Base-by-base conservation (phyloP, 92 coral and sea anemone species). In the Siderastrea radians region DNA sequence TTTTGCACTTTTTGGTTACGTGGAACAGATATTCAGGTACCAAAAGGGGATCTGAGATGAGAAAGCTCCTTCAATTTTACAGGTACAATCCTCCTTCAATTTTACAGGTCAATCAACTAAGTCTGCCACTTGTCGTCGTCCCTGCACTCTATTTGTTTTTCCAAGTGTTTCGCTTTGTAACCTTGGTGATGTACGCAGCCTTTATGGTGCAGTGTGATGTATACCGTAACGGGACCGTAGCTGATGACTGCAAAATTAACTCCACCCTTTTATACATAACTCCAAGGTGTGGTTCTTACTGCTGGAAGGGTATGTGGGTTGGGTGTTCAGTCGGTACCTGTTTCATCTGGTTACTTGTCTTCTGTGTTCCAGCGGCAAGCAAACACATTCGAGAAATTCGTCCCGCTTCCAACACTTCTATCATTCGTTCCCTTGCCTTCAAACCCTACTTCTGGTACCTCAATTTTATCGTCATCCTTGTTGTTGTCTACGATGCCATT, bases 291-390 rank as follows among this genome's bases (percentile, higher is more conserved):
- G 86, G 83, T 44, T 83, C 89, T 1, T 90, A 86, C 73, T 93
- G 95, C 71, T 93, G 93, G 95, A 90, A 93, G 58, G 88, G 91
- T 2, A 13, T 93, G 55, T 93, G 95, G 95, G 68, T 86, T 8
- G 73, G 58, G 11, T 86, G 88, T 44, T 93, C 95, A 14, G 16
- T 75, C 8, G 38, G 77, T 13, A 90, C 93, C 3, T 86, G 85
- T 49, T 3, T 70, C 50, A n/a, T 86, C 46, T 84, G 80, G 48
- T 12, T 93, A 55, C 78, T 65, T 7, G 26, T 76, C 8, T 49
- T 90, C 58, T 79, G 88, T 15, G 54, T 73, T 54, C 53, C 53
- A 48, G 10, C 46, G 52, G 68, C 54, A 45, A 77, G 54, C 69
- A 26, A 1, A 11, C 52, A 12, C 54, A 77, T 77, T 65, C 79